Percentiles rank a stretch among this genome's conserved stretches.
Conservation (phyloP, 2,113 vertebrate species). For the Raja brachyura region DNA sequence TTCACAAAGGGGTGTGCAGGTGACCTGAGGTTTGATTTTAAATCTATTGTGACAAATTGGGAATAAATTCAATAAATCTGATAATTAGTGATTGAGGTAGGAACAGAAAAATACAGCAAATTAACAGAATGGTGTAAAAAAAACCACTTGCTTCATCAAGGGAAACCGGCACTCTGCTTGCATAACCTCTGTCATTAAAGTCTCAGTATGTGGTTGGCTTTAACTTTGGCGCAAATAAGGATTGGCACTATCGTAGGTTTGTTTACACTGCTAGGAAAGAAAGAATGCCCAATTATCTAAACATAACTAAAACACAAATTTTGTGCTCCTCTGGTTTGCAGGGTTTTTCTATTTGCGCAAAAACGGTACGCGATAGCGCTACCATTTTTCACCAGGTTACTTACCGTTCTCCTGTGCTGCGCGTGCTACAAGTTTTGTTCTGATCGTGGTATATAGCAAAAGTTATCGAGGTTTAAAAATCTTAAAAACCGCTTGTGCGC, state of each 20-base stretch:
- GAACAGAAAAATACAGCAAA: neutral
- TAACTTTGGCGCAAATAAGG: neutral
- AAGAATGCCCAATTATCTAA: neutral
- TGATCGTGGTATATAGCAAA: too few species aligned
- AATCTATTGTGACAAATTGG: neutral
- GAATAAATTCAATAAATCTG: neutral
- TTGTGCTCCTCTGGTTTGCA: too few species aligned
- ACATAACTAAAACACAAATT: too few species aligned
- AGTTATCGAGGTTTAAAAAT: too few species aligned
- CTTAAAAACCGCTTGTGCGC: too few species aligned
- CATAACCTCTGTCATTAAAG: neutral
- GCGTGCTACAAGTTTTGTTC: too few species aligned
- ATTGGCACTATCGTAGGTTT: neutral
- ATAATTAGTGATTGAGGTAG: neutral
- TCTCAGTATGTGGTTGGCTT: neutral
- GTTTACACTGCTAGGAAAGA: neutral
- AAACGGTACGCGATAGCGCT: too few species aligned
- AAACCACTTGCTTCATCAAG: neutral
- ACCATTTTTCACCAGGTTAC: too few species aligned
- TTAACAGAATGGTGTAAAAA: neutral
- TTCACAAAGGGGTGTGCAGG: neutral
- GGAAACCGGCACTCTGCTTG: neutral
- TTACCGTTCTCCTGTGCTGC: too few species aligned
- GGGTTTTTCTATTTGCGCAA: too few species aligned
- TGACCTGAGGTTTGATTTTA: neutral